Base-by-base conservation (phyloP, 2,888 invertebrate genomes). In the Cephus sareptanus region DNA sequence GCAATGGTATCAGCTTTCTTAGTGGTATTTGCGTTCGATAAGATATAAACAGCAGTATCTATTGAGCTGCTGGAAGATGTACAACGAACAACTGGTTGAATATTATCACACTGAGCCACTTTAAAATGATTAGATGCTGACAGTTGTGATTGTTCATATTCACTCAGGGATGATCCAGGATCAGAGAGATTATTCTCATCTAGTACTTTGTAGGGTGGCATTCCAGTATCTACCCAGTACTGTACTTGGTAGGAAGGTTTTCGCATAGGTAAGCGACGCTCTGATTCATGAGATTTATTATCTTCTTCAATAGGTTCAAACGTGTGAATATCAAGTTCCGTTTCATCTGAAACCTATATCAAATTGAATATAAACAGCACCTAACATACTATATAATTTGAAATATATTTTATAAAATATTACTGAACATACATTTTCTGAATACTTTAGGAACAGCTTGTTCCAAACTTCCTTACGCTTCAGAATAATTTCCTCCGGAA, bases 161-260 rank as follows among this genome's bases (percentile, higher is more conserved):
- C 85, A n/a, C 81, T 83, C 11, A 86, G 31, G 0, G 84, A 87
- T 30, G 84, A 81, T 69, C 81, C 83, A 13, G 77, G 79, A 11
- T 83, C 84, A 4, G 82, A 81, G 30, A 74, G 76, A 3, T 31
- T 75, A 3, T 81, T 68, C 1, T 79, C 76, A 30, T 37, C 37
- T 37, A 79, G 12, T 30, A 35, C 75, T 12, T 40, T 70, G 69
- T 83, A 86, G 0, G 88, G 87, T 6, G 83, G 76, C 76, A 86
- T 83, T 11, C 90, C 88, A 34, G 89, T 90, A 77, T 89, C 80
- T 37, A 90, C 79, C 90, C 90, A 90, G 78, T 87, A 83, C 74
- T 89, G 89, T 74, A 90, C 79, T 2, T 85, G 80, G 11, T 74
- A 81, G 4, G 81, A 77, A 74, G 85, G 74, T 76, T 88, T 89